These are phyloP conservation scores for Halcyon leucocephala DNA, from an alignment of 2,797 vertebrate genomes.

Conservation along the genomic window DNA sequence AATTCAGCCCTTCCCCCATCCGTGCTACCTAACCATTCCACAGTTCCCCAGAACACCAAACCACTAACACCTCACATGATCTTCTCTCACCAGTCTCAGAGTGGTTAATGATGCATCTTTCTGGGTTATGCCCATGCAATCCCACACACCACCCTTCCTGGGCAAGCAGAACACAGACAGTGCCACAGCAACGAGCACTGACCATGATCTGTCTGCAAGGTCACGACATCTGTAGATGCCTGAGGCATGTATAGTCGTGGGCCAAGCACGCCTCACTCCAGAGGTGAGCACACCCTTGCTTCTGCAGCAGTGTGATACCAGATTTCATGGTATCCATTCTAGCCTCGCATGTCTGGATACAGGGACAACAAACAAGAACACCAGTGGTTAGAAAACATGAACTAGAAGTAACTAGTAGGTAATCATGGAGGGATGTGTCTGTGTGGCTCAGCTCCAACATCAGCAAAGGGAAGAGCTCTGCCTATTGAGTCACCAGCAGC, in stretches of 20 bases:
- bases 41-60: neutral
- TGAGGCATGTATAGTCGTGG: accelerated
- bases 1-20: neutral
- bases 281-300: neutral
- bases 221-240: accelerated
- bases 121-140: neutral
- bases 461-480: conserved; percentile 59
- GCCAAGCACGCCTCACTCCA: neutral
- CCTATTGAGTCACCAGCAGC: conserved; percentile 49
- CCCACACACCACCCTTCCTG: neutral
- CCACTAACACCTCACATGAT: neutral
- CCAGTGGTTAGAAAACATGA: neutral
- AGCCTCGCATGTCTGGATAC: neutral
- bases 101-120: neutral
- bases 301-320: neutral
- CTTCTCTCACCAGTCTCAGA: neutral
- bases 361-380: neutral
- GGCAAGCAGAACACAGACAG: neutral
- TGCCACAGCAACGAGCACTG: neutral
- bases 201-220: neutral
- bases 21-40: neutral
- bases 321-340: neutral
- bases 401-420: neutral
- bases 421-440: conserved; percentile 42
- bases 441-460: conserved; percentile 41